These are phyloP conservation scores for Pteria penguin DNA, from an alignment of 2,888 invertebrate genomes.

Conservation along the genomic window DNA sequence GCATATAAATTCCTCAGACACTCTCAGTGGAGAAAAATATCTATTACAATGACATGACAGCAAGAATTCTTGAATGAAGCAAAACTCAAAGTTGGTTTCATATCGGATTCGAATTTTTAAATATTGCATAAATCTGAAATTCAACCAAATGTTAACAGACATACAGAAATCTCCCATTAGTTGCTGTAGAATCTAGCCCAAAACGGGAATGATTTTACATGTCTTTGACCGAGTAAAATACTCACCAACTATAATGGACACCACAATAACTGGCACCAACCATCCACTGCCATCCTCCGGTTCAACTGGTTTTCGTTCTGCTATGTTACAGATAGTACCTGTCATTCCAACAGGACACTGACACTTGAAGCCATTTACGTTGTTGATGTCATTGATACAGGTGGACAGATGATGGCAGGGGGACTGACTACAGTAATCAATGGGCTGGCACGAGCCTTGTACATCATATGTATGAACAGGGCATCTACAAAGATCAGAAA, in stretches of 20 bases:
- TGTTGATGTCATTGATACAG: conserved; percentile 53
- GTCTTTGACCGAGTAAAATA: no score
- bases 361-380: conserved; percentile 83
- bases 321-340: conserved; percentile 81
- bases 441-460: conserved; percentile 39
- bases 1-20: no score
- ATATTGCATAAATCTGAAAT: no score
- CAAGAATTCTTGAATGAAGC: no score
- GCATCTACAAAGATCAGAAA: conserved; percentile 38
- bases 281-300: conserved; percentile 80
- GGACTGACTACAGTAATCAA: conserved; percentile 65
- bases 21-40: no score
- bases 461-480: conserved; percentile 29
- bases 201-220: no score
- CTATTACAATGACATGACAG: no score
- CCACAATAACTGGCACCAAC: conserved; percentile 96
- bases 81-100: no score
- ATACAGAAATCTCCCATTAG: no score
- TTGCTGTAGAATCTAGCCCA: no score
- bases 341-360: conserved; percentile 97
- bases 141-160: no score
- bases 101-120: no score
- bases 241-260: conserved; percentile 92
- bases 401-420: conserved; percentile 81
- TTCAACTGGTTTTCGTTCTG: not conserved